phyloP scores from a whole-genome alignment of 2,797 vertebrate genomes.

The Crenichthys baileyi region DNA sequence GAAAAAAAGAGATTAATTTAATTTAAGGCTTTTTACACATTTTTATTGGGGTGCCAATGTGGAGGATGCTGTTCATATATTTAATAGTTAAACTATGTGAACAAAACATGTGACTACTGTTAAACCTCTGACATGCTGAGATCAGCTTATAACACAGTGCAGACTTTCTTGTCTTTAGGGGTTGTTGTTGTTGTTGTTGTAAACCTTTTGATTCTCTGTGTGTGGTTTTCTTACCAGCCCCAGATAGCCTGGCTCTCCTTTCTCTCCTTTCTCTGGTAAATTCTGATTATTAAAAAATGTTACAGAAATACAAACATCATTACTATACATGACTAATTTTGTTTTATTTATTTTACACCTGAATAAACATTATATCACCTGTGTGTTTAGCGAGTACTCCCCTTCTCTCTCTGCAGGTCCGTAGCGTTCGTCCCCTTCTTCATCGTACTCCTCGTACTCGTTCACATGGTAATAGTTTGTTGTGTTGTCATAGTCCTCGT shows the following conservation, averaged over 20 bases:
- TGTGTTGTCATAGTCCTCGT: conserved; percentile 77
- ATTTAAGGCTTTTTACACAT: too few species aligned
- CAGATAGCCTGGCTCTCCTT: conserved; percentile 82
- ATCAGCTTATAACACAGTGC: not conserved
- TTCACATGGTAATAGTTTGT: conserved; percentile 62
- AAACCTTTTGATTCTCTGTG: not conserved
- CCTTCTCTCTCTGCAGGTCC: conserved; percentile 74
- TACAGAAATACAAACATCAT: not conserved
- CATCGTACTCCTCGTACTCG: conserved; percentile 80
- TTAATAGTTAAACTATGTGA: not conserved
- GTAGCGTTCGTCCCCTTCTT: conserved; percentile 77
- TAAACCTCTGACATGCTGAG: not conserved
- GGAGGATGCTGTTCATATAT: too few species aligned
- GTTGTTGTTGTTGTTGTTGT: not conserved
- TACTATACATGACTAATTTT: not conserved
- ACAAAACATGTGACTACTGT: not conserved
- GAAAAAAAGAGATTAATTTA: too few species aligned
- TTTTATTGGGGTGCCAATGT: too few species aligned
- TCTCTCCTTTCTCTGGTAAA: conserved; percentile 83
- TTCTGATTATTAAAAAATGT: conserved; percentile 42
- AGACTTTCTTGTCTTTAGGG: not conserved
- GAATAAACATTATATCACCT: conserved; percentile 50
- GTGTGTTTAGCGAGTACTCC: conserved; percentile 45
- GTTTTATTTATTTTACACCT: not conserved
- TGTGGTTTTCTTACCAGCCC: conserved; percentile 79